Conservation (phyloP, 2,113 vertebrate genomes). For the Struthidea cinerea region DNA sequence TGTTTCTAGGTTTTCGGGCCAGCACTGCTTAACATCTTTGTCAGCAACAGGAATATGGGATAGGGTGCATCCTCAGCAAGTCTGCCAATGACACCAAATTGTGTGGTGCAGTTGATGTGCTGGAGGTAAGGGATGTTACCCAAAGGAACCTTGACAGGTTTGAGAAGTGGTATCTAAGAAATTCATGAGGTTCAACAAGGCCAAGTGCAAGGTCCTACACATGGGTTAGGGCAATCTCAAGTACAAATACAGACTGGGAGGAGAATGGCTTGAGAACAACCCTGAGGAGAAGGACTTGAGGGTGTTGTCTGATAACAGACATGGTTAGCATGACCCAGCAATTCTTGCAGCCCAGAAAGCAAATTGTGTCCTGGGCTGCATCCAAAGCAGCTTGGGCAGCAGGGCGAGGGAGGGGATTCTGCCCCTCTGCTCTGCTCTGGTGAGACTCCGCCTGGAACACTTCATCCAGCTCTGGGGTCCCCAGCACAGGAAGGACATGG, state of each 20-base stretch:
- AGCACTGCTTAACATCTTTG: rapidly evolving
- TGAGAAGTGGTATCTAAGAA: not conserved
- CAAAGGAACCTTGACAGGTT: not conserved
- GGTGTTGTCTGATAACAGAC: not conserved
- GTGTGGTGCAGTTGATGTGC: no score
- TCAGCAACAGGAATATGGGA: not conserved
- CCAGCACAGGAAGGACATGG: not conserved
- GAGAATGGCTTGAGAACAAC: not conserved
- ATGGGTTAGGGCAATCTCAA: no score
- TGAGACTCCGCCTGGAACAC: not conserved
- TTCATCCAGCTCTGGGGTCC: not conserved
- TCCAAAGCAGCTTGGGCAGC: rapidly evolving
- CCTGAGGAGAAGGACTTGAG: not conserved
- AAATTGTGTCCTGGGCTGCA: rapidly evolving
- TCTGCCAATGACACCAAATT: not conserved
- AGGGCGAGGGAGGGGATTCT: not conserved
- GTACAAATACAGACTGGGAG: not conserved
- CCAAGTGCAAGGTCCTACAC: not conserved
- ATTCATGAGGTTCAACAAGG: not conserved
- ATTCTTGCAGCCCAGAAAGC: not conserved
- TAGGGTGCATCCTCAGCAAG: not conserved
- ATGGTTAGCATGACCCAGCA: not conserved
- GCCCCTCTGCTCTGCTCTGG: not conserved
- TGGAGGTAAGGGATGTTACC: not conserved
- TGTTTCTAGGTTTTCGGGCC: not conserved